Evolutionary conservation across 2,113 vertebrate genomes (phyloP).

Genomic region (Talpa occidentalis): DNA sequence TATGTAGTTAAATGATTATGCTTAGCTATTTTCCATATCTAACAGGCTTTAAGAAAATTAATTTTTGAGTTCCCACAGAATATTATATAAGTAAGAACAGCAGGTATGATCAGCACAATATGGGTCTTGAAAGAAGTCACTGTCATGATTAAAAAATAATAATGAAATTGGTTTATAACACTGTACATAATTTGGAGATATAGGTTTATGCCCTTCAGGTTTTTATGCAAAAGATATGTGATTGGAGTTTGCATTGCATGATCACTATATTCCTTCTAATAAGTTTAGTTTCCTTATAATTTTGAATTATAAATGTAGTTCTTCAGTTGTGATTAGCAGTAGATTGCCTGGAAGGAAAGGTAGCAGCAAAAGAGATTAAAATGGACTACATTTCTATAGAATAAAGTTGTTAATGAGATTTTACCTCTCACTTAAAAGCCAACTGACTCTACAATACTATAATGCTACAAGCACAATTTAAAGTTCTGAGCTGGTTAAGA

Average conservation of each 20-base stretch:
- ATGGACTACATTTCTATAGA: not conserved
- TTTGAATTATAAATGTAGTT: not conserved
- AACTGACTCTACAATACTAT: not conserved
- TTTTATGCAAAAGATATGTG: not conserved
- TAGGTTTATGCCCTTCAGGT: no score
- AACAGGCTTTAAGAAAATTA: conserved; percentile 44
- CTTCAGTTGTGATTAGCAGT: not conserved
- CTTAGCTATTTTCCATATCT: not conserved
- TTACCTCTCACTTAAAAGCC: not conserved
- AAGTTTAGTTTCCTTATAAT: not conserved
- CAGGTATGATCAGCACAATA: not conserved
- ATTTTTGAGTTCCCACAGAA: not conserved
- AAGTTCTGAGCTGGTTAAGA: conserved; percentile 4
- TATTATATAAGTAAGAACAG: conserved; percentile 40
- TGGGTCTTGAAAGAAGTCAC: not conserved
- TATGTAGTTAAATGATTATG: not conserved
- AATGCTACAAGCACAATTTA: not conserved
- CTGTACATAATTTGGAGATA: no score
- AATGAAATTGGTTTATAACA: no score
- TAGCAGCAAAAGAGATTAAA: not conserved
- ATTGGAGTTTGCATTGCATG: not conserved
- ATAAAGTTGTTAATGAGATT: not conserved
- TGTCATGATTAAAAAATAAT: not conserved
- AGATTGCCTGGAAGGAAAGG: not conserved
- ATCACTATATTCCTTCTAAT: not conserved